A percentile compares a stretch with the other conserved stretches of the same genome.
These are phyloP conservation scores for Lanius collurio DNA, from an alignment of 2,113 vertebrate species.

Conservation along the genomic window DNA sequence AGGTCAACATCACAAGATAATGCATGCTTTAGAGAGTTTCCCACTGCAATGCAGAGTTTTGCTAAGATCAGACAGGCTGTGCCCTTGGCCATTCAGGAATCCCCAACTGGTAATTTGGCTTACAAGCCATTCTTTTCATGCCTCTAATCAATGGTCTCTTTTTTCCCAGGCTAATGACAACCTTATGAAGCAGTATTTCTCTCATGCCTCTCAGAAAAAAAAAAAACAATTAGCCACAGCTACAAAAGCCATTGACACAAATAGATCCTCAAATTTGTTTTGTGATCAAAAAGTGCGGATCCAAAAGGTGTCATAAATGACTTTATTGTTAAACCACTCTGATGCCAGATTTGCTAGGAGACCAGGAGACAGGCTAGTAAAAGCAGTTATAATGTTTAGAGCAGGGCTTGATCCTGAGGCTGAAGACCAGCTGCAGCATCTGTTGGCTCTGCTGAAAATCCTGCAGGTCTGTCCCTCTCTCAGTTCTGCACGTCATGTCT, in stretches of 20 bases:
- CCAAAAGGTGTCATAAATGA: slow-evolving; percentile 14
- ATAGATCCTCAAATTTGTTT: not conserved
- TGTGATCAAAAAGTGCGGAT: not conserved
- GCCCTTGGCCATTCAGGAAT: slow-evolving; percentile 6
- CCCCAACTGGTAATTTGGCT: slow-evolving; percentile 10
- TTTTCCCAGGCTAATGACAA: slow-evolving; percentile 20
- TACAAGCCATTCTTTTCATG: slow-evolving; percentile 44
- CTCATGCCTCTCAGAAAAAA: not conserved
- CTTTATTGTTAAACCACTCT: not conserved
- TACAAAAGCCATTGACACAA: slow-evolving; percentile 20
- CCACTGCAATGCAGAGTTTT: slow-evolving; percentile 29
- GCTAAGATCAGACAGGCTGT: not conserved
- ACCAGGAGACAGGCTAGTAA: not conserved
- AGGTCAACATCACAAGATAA: slow-evolving; percentile 1
- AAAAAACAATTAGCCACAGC: not conserved
- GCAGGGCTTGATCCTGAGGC: not conserved
- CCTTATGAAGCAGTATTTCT: slow-evolving; percentile 45
- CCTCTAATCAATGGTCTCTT: slow-evolving; percentile 20
- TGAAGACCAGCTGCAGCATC: not conserved
- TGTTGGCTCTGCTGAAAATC: not conserved
- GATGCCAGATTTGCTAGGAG: slow-evolving; percentile 11
- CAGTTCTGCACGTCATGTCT: not conserved
- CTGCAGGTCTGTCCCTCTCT: not conserved
- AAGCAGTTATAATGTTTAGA: slow-evolving; percentile 22
- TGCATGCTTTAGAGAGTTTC: not conserved